Evolutionary conservation across 2,113 vertebrate species (phyloP).

Genomic region (Dasyprocta punctata): DNA sequence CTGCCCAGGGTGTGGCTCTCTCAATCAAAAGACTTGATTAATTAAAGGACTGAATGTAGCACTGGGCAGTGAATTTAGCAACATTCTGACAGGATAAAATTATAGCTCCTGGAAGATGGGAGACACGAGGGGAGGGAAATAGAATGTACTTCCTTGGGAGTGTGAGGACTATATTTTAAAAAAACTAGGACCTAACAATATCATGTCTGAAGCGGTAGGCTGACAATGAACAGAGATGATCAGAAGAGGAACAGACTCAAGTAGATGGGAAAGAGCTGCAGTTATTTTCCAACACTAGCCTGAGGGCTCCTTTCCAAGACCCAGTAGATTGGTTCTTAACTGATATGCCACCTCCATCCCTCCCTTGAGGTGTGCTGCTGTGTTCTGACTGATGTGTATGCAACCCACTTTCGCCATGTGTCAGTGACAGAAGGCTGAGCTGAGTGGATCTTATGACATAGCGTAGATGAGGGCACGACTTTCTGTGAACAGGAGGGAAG

Average conservation of each 20-base stretch:
- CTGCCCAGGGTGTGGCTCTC: not conserved
- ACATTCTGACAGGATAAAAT: not conserved
- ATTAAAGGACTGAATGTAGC: not conserved
- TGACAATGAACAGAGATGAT: not conserved
- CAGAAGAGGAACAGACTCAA: not conserved
- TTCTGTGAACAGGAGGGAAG: not conserved
- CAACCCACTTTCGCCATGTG: not conserved
- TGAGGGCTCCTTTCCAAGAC: conserved; percentile 21
- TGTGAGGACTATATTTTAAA: not conserved
- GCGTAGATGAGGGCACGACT: not conserved
- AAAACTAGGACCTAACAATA: not conserved
- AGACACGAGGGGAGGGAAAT: not conserved
- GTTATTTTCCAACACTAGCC: not conserved
- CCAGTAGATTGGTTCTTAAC: not conserved
- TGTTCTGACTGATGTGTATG: not conserved
- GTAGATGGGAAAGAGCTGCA: not conserved
- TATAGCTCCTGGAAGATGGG: not conserved
- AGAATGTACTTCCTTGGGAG: not conserved
- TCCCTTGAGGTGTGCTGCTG: not conserved
- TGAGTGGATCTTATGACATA: not conserved
- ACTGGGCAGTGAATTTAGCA: not conserved
- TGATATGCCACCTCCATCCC: too few relatives aligned
- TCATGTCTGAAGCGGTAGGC: not conserved
- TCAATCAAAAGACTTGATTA: not conserved
- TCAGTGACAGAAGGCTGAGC: not conserved